phyloP scores from a whole-genome alignment of 2,888 invertebrate genomes.

The Leptopilina drosophilae region DNA sequence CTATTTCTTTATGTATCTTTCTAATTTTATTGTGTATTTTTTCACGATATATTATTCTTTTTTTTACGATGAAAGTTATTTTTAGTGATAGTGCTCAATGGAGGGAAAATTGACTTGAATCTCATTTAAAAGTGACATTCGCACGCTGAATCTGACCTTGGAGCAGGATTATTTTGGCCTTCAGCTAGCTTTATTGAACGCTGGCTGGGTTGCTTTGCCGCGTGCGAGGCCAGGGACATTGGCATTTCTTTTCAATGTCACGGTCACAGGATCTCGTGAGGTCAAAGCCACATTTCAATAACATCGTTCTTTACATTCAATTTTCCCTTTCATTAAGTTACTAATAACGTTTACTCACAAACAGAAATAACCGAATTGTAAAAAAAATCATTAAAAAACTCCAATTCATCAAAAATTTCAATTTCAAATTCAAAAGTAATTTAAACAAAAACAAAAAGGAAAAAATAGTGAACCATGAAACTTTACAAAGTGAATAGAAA shows the following conservation, averaged over 20 bases:
- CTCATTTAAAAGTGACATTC: constrained; percentile 12
- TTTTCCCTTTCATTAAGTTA: constrained; percentile 7
- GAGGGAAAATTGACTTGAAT: background rate
- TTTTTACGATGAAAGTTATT: background rate
- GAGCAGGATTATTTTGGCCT: constrained; percentile 58
- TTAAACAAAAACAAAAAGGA: too few relatives aligned
- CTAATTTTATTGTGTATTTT: too few relatives aligned
- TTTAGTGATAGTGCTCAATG: background rate
- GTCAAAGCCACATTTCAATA: constrained; percentile 55
- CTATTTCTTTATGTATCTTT: too few relatives aligned
- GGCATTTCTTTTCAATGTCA: constrained; percentile 62
- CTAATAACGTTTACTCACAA: background rate
- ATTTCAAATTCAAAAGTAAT: background rate
- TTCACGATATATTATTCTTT: background rate
- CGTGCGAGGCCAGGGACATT: constrained; percentile 67
- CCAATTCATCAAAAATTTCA: background rate
- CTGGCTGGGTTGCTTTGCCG: constrained; percentile 52
- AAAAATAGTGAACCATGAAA: too few relatives aligned
- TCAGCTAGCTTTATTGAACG: constrained; percentile 71
- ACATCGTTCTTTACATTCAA: constrained; percentile 2
- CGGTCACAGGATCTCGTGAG: constrained; percentile 58
- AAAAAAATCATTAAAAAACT: background rate
- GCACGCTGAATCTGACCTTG: constrained; percentile 62
- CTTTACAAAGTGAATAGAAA: too few relatives aligned
- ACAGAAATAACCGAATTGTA: background rate